Evolutionary conservation across 1,140 invertebrate genomes (phyloP).

Genomic region (Helicoverpa armigera): DNA sequence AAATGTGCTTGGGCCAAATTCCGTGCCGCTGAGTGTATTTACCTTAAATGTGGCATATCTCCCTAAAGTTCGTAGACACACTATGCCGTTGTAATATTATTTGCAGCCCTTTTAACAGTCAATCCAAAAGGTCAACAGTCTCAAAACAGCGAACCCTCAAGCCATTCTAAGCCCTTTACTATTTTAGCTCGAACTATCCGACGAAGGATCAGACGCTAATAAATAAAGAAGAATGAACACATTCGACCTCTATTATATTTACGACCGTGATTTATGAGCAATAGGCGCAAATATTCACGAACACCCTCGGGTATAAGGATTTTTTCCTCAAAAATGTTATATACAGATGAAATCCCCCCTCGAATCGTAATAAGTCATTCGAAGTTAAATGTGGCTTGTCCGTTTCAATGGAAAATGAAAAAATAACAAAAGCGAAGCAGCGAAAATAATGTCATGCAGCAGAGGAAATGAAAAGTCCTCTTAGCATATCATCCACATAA

Average conservation of each 20-base stretch:
- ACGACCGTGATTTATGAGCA: slow-evolving; percentile 59
- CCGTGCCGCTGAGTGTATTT: no score
- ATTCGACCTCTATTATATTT: slow-evolving; percentile 63
- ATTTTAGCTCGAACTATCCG: slow-evolving; percentile 55
- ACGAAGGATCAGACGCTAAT: slow-evolving; percentile 59
- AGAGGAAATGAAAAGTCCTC: not conserved
- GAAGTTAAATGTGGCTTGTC: slow-evolving; percentile 8
- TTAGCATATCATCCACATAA: not conserved
- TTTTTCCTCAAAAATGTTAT: slow-evolving; percentile 21
- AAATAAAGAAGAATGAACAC: slow-evolving; percentile 58
- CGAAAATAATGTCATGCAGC: not conserved
- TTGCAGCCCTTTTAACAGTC: no score
- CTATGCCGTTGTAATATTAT: no score
- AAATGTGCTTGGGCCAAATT: no score
- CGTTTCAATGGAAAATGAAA: slow-evolving; percentile 11
- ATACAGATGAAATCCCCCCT: slow-evolving; percentile 10
- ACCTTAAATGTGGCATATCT: no score
- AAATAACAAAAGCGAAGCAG: not conserved
- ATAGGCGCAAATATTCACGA: slow-evolving; percentile 53
- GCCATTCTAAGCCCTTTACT: slow-evolving; percentile 1
- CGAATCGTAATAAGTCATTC: slow-evolving; percentile 27
- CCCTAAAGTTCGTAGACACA: no score
- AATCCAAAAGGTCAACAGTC: not conserved
- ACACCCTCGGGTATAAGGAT: slow-evolving; percentile 31
- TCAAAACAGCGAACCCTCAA: not conserved